These are phyloP conservation scores for Formica selysi DNA, from an alignment of 1,140 invertebrate species.

Conservation along the genomic window DNA sequence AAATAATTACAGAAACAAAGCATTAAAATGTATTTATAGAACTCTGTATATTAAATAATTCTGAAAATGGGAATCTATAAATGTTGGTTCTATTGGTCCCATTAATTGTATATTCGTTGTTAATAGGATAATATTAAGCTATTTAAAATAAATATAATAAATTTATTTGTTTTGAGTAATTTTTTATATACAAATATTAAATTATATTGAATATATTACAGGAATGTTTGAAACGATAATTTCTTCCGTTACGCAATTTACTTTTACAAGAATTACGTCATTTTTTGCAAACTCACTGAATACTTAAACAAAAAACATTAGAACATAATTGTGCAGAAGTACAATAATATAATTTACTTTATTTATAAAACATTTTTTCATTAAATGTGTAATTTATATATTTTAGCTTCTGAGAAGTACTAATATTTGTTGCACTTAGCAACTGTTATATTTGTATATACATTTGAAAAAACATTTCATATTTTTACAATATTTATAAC, in stretches of 20 bases:
- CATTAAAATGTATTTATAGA: conserved; percentile 50
- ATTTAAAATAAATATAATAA: conserved; percentile 60
- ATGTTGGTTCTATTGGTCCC: conserved; percentile 24
- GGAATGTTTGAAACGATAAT: conserved; percentile 6
- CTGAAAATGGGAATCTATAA: conserved; percentile 41
- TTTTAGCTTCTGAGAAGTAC: not conserved
- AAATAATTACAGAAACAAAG: conserved; percentile 37
- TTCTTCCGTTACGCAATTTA: conserved; percentile 17
- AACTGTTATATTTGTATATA: conserved; percentile 26
- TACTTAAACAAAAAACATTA: conserved; percentile 9
- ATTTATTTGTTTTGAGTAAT: conserved; percentile 26
- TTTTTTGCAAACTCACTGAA: conserved; percentile 6
- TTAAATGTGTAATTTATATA: conserved; percentile 7
- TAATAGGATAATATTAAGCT: conserved; percentile 39
- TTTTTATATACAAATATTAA: conserved; percentile 27
- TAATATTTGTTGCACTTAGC: conserved; percentile 38
- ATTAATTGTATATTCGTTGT: conserved; percentile 32
- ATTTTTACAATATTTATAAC: conserved; percentile 31
- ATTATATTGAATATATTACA: conserved; percentile 31
- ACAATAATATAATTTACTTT: not conserved
- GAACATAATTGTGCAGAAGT: not conserved
- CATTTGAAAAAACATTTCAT: conserved; percentile 47
- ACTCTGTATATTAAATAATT: conserved; percentile 54
- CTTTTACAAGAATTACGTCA: not conserved
- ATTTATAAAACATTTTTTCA: conserved; percentile 39